Evolutionary conservation across 2,797 vertebrate species (phyloP).

Genomic region (Otolemur crassicaudatus): DNA sequence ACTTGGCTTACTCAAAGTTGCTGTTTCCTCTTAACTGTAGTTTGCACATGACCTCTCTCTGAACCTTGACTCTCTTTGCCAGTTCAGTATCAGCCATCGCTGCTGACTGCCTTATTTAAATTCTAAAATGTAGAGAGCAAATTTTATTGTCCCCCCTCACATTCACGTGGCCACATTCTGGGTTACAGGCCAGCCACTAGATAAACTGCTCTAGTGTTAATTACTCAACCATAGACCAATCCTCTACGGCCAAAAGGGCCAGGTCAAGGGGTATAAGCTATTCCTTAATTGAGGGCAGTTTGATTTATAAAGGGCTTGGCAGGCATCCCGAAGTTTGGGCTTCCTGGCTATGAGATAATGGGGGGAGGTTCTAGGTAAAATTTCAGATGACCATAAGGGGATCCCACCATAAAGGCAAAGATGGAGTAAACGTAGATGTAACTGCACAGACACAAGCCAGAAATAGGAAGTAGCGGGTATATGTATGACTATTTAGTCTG

Average conservation of each 20-base stretch:
- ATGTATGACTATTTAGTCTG: neutral
- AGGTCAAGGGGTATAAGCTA: neutral
- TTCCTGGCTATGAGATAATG: neutral
- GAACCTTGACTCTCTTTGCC: neutral
- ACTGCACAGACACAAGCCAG: neutral
- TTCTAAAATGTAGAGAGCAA: constrained; percentile 26
- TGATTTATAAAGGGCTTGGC: neutral
- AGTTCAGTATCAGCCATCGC: constrained; percentile 3
- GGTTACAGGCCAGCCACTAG: neutral
- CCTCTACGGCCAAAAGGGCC: neutral
- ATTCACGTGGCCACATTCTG: neutral
- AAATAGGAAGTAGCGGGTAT: neutral
- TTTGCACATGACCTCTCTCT: neutral
- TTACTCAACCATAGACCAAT: neutral
- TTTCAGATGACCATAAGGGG: neutral
- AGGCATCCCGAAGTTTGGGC: neutral
- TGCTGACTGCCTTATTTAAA: constrained; percentile 7
- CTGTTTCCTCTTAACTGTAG: neutral
- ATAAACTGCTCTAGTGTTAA: neutral
- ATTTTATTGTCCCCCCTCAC: neutral
- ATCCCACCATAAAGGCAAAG: neutral
- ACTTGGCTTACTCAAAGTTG: constrained; percentile 2
- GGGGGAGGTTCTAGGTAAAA: neutral
- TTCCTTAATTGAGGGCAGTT: neutral
- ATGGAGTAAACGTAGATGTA: neutral